phyloP scores from a whole-genome alignment of 2,113 vertebrate species.

The Nipponia nippon region DNA sequence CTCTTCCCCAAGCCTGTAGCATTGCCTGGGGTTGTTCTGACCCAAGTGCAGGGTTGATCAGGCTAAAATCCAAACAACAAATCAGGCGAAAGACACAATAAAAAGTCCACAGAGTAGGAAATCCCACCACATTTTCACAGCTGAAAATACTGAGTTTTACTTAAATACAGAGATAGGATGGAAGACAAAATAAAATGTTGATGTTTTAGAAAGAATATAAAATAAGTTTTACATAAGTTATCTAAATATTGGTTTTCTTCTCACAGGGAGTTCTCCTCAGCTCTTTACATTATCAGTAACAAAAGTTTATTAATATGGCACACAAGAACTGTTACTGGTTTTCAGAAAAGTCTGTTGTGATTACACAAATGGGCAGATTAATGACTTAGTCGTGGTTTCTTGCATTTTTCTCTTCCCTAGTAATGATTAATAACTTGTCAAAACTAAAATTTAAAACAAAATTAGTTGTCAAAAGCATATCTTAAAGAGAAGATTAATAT shows the following conservation, averaged over 20 bases:
- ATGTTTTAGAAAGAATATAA: background rate
- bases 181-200: background rate
- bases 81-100: background rate
- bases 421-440: constrained; percentile 32
- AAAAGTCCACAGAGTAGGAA: background rate
- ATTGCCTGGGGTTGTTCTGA: no score
- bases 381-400: background rate
- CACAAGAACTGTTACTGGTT: background rate
- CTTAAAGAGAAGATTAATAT: background rate
- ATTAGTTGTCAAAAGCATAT: background rate
- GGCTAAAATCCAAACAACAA: background rate
- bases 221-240: background rate
- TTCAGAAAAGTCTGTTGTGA: background rate
- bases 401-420: background rate
- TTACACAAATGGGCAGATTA: background rate
- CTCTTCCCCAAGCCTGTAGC: no score
- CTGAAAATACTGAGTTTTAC: background rate
- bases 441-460: constrained; percentile 1
- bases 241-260: background rate
- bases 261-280: background rate
- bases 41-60: background rate
- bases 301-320: constrained; percentile 5
- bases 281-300: background rate
- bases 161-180: background rate
- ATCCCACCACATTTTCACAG: background rate